Percentiles rank a stretch among this genome's conserved stretches.
Evolutionary conservation across 2,797 vertebrate species (phyloP).

Genomic region (Intellagama lesueurii): DNA sequence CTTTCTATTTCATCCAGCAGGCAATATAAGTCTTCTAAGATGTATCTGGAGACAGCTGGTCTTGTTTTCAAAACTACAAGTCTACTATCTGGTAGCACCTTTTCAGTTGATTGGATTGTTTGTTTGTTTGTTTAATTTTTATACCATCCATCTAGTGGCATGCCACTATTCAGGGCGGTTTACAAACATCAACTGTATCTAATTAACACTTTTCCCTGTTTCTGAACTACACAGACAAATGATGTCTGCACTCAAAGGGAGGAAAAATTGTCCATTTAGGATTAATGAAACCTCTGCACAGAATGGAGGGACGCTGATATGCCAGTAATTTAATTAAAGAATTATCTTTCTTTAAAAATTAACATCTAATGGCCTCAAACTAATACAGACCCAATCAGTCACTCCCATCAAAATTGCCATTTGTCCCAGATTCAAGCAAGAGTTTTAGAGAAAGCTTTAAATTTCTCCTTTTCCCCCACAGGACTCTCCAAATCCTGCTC

Average conservation of each 20-base stretch:
- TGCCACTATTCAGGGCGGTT: neutral
- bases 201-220: neutral
- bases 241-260: conserved; percentile 18
- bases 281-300: conserved; percentile 36
- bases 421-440: conserved; percentile 35
- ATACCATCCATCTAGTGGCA: neutral
- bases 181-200: no score
- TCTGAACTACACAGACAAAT: conserved; percentile 34
- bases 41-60: neutral
- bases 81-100: neutral
- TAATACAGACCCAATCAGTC: conserved; percentile 64
- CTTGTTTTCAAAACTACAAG: neutral
- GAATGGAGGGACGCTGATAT: conserved; percentile 12
- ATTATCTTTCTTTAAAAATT: conserved; percentile 69
- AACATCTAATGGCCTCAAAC: conserved; percentile 68
- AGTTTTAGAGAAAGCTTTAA: conserved; percentile 23
- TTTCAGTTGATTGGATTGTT: neutral
- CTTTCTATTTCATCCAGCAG: neutral
- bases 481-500: no score
- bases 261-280: neutral
- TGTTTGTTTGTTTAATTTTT: no score
- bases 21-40: neutral
- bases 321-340: conserved; percentile 69
- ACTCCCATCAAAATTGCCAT: conserved; percentile 69
- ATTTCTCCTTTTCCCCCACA: conserved; percentile 51